These are phyloP conservation scores for Diplogasteroides magnus DNA, from an alignment of 1,140 invertebrate species.

Conservation along the genomic window DNA sequence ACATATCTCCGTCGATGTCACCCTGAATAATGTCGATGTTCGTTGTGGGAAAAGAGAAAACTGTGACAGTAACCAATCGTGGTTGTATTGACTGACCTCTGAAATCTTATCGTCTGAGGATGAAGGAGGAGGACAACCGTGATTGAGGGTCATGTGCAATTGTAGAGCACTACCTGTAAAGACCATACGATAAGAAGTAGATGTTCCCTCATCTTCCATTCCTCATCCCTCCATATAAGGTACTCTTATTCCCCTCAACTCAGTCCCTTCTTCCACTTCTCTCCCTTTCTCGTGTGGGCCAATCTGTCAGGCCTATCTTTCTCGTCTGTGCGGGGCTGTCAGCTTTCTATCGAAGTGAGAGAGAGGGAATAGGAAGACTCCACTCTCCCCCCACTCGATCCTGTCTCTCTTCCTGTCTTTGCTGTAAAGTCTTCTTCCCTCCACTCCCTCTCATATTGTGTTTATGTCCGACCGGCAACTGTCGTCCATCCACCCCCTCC, in stretches of 20 bases:
- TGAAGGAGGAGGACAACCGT: slow-evolving; percentile 38
- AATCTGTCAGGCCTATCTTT: slow-evolving; percentile 1
- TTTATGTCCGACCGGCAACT: no score
- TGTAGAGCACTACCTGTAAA: slow-evolving; percentile 45
- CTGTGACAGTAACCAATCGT: slow-evolving; percentile 8
- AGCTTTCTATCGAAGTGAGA: no score
- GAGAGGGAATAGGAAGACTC: no score
- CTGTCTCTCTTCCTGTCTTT: no score
- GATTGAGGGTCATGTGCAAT: slow-evolving; percentile 45
- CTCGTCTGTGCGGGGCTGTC: no score
- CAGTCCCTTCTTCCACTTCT: not conserved
- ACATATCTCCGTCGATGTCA: slow-evolving; percentile 1
- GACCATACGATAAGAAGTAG: not conserved
- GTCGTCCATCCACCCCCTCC: no score
- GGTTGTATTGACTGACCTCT: slow-evolving; percentile 6
- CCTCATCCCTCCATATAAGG: slow-evolving; percentile 4
- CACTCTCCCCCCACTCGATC: no score
- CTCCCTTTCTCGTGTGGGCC: slow-evolving; percentile 3
- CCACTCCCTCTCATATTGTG: no score
- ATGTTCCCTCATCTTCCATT: not conserved
- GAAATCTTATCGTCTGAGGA: not conserved
- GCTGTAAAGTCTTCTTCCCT: no score
- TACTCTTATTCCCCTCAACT: slow-evolving; percentile 2
- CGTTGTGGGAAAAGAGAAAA: slow-evolving; percentile 8
- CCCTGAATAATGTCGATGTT: slow-evolving; percentile 6